These are phyloP conservation scores for Leptestheria dahalacensis DNA, from an alignment of 1,140 invertebrate species.

Conservation along the genomic window DNA sequence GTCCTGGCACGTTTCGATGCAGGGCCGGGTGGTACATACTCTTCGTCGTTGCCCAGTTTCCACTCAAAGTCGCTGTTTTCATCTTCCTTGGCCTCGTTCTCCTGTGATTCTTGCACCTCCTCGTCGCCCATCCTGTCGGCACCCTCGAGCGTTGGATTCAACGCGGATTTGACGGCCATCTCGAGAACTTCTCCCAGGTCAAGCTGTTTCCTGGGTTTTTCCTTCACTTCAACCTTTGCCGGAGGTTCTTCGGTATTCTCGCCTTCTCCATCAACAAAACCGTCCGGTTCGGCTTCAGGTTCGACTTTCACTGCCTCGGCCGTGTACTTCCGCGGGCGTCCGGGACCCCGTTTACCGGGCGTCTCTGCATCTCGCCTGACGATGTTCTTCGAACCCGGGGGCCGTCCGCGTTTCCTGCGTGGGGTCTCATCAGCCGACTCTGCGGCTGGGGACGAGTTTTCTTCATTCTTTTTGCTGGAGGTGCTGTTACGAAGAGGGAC, in stretches of 20 bases:
- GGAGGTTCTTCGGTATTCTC: background rate
- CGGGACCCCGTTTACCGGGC: background rate
- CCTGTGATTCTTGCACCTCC: background rate
- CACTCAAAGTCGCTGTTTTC: slow-evolving; percentile 9
- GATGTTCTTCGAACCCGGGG: slow-evolving; percentile 2
- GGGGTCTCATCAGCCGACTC: background rate
- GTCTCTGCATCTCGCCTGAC: background rate
- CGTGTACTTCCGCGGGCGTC: slow-evolving; percentile 2
- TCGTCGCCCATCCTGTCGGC: background rate
- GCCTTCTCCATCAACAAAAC: background rate
- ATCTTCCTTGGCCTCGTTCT: slow-evolving; percentile 1
- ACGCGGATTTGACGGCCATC: background rate
- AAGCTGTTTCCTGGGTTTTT: background rate
- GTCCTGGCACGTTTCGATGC: background rate
- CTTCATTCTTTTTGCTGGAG: background rate
- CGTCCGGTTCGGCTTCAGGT: background rate
- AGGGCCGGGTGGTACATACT: background rate
- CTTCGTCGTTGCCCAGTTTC: slow-evolving; percentile 5
- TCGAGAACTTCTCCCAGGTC: slow-evolving; percentile 4
- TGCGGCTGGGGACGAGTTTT: background rate
- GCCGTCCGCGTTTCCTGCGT: slow-evolving; percentile 6
- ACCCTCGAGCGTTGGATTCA: background rate
- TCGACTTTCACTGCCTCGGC: background rate
- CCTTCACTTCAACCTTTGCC: slow-evolving; percentile 1
- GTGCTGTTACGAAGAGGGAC: background rate